Evolutionary conservation across 1,140 invertebrate species (phyloP), one percentile per base, ranked within the genome.

Genomic region (Hyphantria cunea): DNA sequence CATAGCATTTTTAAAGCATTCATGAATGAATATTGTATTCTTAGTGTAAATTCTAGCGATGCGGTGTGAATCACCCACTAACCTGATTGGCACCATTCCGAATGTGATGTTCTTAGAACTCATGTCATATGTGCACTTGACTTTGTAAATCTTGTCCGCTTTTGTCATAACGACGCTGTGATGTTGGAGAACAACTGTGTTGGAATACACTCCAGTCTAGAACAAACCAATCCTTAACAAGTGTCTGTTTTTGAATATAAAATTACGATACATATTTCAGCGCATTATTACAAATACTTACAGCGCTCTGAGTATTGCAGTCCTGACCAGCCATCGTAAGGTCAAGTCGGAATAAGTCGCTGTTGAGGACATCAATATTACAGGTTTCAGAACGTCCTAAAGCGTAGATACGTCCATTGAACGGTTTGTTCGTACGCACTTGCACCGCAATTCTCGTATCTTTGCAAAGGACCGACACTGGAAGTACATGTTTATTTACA

Each of bases 151-250:
- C 86, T 98, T 98, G 85, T 98, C 97, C 0, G 97, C 97, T 91
- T 98, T 98, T 9, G 97, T 98, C 96, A 98, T 98, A 2, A 98
- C 97, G 6, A 98, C 97, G 77, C 97, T 98, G 91, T 98, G 97
- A 80, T 98, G 97, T 90, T 98, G 97, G 0, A 98, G 93, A 0
- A 98, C 97, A 12, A 98, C 97, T 0, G 97, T 98, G 86, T 98
- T 98, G 11, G 97, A 97, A 85, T 98, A 98, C 25, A 98, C 96
- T 48, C 97, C 97, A 73, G 95, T 96, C 97, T 98, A 91, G 65
- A 93, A 93, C 84, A 32, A 64, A 50, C 39, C 41, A 55, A 3
- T 15, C 13, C 47, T 14, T 25, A 25, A 25, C 17, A 3, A 25
- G 1, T 3, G 17, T 25, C 17, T 25, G 17, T 25, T 25, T n/a